Evolutionary conservation across 2,113 vertebrate genomes (phyloP).

Genomic region (Todiramphus chloris): DNA sequence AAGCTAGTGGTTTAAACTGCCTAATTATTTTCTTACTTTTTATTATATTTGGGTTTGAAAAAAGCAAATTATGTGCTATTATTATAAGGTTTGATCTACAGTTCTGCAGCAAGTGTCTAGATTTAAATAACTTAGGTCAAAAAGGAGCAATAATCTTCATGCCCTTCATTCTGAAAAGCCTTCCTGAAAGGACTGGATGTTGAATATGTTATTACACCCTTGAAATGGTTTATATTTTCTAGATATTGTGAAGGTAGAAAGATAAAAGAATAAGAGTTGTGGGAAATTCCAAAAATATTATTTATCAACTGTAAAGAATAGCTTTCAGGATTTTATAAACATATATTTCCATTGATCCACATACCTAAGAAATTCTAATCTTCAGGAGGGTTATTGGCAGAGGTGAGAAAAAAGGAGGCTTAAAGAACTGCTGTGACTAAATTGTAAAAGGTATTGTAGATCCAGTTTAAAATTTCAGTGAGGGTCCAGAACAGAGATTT

Average conservation of each 20-base stretch:
- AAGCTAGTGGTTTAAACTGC: neutral
- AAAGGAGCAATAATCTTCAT: neutral
- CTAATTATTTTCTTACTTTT: neutral
- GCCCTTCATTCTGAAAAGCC: neutral
- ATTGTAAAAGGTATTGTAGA: neutral
- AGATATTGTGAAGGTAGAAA: neutral
- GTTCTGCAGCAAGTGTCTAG: neutral
- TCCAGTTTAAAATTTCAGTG: neutral
- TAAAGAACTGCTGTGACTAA: neutral
- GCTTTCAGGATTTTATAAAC: neutral
- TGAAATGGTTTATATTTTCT: neutral
- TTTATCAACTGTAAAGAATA: neutral
- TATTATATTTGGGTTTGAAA: neutral
- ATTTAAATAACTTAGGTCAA: neutral
- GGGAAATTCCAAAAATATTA: neutral
- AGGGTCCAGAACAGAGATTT: neutral
- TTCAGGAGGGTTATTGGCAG: neutral
- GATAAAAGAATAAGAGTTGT: neutral
- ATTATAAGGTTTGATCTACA: neutral
- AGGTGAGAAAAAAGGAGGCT: neutral
- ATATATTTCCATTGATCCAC: neutral
- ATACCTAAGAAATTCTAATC: neutral
- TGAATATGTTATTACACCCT: neutral
- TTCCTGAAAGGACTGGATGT: neutral
- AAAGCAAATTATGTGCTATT: neutral